Base-by-base conservation (phyloP, 1,140 invertebrate genomes). In the Berghia stephanieae region DNA sequence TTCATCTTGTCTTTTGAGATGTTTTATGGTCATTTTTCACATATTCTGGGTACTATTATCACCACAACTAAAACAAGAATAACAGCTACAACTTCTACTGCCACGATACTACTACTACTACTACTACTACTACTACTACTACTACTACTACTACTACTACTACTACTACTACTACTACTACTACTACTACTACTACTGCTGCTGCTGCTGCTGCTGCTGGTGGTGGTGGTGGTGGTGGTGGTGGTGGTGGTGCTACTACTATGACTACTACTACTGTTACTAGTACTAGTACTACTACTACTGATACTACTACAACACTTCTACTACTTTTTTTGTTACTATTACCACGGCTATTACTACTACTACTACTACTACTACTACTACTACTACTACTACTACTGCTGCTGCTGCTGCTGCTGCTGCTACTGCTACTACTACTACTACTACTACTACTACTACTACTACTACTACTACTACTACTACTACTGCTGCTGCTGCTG, bases 371-470 rank as follows among this genome's bases (percentile, higher is more conserved):
- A 18, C 31, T 27, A 8, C 24, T 24, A 16, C 38, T 43, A 5
- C n/a, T n/a, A 27, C 16, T 31, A 27, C 16, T 40, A n/a, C 16
- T 40, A n/a, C 16, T 44, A 6, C 6, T 71, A n/a, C n/a, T n/a
- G n/a, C n/a, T n/a, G n/a, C 43, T 1, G 5, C 43, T 0, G 69
- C 36, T 10, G 38, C 8, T 46, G 46, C 18, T n/a, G 43, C 43
- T 13, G 38, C 40, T 27, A 36, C 18, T 10, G 34, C 49, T 24
- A 18, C 27, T 36, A 69, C 38, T 36, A 69, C 31, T 43, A 43
- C 18, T 36, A 43, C 38, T 69, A 69, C 34, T 69, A 40, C 18
- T 69, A 69, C 27, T 69, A 69, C 27, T 69, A 40, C 40, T 43
- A 69, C 27, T 40, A 40, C 18, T 40, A 69, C 38, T 43, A 69